Base-by-base conservation (phyloP, 2,888 invertebrate genomes). In the Pandemis corylana region DNA sequence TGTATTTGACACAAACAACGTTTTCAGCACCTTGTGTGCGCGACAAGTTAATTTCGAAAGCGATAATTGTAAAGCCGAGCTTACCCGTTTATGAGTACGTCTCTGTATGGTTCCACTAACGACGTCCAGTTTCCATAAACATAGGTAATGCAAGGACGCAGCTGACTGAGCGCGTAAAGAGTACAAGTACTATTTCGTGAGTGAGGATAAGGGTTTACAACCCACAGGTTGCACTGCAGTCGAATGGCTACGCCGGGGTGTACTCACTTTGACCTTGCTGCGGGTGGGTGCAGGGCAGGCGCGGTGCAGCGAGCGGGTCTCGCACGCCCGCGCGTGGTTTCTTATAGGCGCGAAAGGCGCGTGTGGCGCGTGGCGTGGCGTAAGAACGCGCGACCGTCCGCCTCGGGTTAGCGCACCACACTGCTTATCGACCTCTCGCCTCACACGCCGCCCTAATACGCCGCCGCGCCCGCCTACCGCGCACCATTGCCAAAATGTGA, bases 361-460 rank as follows among this genome's bases (percentile, higher is more conserved):
- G 81, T 77, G 78, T 76, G 74, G 77, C 79, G 75, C 77, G 76
- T 72, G 76, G 76, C 72, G 75, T 12, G 70, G 76, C 74, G 75
- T 73, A 77, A 78, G 77, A 79, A 77, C 80, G 82, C 78, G 83
- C 89, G 87, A 85, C 87, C 82, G 82, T 72, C 80, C 84, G 78
- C 85, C 77, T 76, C 80, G 81, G 85, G 78, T 81, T 80, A 81
- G 81, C 83, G 81, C 79, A 82, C 82, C 84, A 87, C 89, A 92
- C 93, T 90, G 90, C 88, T 87, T 92, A 93, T 92, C 93, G 92
- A 92, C 93, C 91, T 87, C 90, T 84, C 87, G 85, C 83, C 87
- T 84, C 82, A 80, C 79, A 80, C 81, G 80, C 85, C 84, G 81
- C 85, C 87, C 86, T 81, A 83, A 81, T 83, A 81, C 85, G 84